Conservation (phyloP, 2,113 vertebrate genomes). For the Podarcis cretensis region DNA sequence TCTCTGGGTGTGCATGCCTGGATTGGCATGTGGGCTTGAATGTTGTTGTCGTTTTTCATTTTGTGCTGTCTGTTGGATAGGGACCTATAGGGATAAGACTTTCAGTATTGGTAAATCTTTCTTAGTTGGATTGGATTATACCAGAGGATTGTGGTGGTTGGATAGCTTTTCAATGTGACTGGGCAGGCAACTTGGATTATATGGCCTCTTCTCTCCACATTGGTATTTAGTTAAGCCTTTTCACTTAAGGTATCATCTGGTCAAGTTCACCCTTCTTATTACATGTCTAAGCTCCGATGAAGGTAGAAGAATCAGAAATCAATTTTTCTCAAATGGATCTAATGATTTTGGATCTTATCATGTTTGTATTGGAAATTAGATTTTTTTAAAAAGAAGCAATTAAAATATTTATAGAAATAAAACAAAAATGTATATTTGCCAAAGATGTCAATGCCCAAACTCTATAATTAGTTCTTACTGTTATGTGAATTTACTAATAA, state of each 20-base stretch:
- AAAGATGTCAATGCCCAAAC: constrained; percentile 31
- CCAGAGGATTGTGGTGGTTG: neutral
- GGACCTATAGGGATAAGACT: neutral
- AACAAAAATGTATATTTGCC: neutral
- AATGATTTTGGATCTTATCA: constrained; percentile 43
- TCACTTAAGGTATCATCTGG: constrained; percentile 64
- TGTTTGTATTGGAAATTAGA: fast-evolving
- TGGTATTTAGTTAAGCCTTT: constrained; percentile 32
- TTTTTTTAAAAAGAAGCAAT: neutral
- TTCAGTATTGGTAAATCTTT: neutral
- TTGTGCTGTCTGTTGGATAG: neutral
- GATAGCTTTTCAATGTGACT: neutral
- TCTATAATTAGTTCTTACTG: neutral
- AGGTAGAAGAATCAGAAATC: constrained; percentile 54
- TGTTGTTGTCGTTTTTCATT: no score
- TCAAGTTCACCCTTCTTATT: neutral
- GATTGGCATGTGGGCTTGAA: no score
- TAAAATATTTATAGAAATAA: neutral
- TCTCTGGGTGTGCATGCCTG: neutral
- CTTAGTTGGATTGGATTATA: no score
- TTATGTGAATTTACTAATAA: neutral
- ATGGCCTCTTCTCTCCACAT: no score
- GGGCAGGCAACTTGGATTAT: no score
- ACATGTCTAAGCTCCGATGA: neutral
- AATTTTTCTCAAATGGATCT: constrained; percentile 44